phyloP scores from a whole-genome alignment of 92 coral and sea anemone species.

The Paragorgia papillata region DNA sequence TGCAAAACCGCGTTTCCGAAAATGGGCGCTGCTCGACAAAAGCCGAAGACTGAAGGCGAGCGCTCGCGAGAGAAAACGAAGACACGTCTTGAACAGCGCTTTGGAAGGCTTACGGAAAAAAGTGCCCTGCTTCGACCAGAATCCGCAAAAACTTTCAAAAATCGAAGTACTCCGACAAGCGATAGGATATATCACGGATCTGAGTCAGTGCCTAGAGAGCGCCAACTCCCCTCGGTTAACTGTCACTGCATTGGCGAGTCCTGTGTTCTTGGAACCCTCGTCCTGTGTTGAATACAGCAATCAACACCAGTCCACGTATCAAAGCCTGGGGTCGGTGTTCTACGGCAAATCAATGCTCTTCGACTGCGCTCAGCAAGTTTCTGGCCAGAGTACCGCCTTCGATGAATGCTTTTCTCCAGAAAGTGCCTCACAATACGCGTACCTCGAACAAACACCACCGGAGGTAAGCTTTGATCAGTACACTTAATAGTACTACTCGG shows the following conservation, averaged over 20 bases:
- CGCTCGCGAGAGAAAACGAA: conserved; percentile 87
- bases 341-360: conserved; percentile 8
- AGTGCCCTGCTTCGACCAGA: conserved; percentile 96
- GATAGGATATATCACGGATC: conserved; percentile 89
- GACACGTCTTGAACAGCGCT: conserved; percentile 95
- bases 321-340: conserved; percentile 1
- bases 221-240: conserved; percentile 62
- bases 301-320: background rate
- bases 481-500: background rate
- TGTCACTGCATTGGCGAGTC: background rate
- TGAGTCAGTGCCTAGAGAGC: conserved; percentile 84
- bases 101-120: conserved; percentile 85
- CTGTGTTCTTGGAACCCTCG: conserved; percentile 4
- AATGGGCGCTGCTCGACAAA: conserved; percentile 92
- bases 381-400: background rate
- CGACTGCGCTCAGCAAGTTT: background rate
- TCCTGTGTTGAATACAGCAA: background rate
- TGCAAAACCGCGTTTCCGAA: conserved; percentile 76
- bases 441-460: background rate
- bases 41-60: conserved; percentile 93
- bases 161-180: conserved; percentile 91
- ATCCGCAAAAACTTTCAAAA: conserved; percentile 96
- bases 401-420: conserved; percentile 23
- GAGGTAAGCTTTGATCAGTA: conserved; percentile 13
- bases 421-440: conserved; percentile 19